Conservation (phyloP, 1,140 invertebrate genomes). For the Elymnias hypermnestra region DNA sequence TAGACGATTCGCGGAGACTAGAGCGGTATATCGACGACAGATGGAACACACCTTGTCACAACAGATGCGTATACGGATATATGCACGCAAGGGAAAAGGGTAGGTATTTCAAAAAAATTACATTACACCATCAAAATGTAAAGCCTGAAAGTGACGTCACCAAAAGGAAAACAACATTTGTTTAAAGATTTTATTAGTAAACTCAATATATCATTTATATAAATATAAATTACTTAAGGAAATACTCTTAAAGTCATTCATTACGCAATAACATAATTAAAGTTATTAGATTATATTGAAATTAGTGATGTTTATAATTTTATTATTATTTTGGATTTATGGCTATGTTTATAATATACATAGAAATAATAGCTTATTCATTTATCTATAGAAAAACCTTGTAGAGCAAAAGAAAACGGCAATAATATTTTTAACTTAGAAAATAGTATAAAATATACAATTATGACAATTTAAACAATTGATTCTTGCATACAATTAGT, state of each 20-base stretch:
- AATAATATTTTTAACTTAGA: too few relatives aligned
- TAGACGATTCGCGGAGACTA: too few relatives aligned
- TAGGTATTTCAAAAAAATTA: too few relatives aligned
- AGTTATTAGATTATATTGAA: conserved; percentile 4
- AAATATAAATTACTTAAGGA: conserved; percentile 26
- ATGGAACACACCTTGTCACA: too few relatives aligned
- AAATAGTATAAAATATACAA: not conserved
- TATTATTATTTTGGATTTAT: too few relatives aligned
- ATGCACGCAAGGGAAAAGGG: too few relatives aligned
- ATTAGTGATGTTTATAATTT: conserved; percentile 10
- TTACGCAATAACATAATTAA: conserved; percentile 1
- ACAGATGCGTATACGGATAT: too few relatives aligned
- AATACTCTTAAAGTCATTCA: conserved; percentile 13
- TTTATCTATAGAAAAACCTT: not conserved
- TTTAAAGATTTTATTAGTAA: conserved; percentile 36
- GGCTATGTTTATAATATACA: conserved; percentile 1
- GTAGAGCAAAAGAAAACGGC: too few relatives aligned
- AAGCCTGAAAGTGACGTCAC: too few relatives aligned
- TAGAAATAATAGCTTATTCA: not conserved
- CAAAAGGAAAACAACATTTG: too few relatives aligned
- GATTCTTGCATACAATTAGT: not conserved
- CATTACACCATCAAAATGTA: too few relatives aligned
- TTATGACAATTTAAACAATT: not conserved
- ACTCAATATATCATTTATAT: conserved; percentile 23
- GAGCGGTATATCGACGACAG: too few relatives aligned